Evolutionary conservation across 1,140 invertebrate genomes (phyloP).

Genomic region (Cydia amplana): DNA sequence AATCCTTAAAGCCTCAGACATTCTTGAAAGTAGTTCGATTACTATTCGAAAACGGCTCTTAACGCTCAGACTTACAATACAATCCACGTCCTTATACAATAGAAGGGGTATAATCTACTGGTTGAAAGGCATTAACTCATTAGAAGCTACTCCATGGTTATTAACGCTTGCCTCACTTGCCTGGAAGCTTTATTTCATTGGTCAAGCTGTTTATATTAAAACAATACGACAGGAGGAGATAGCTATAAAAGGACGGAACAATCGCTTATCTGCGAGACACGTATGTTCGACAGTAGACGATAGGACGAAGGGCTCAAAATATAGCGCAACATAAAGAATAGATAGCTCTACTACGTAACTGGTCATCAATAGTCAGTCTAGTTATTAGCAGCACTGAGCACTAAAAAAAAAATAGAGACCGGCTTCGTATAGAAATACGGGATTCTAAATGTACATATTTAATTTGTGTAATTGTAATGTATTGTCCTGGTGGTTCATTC

Average conservation of each 20-base stretch:
- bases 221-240: neutral
- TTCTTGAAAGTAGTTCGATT: neutral
- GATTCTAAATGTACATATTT: too few relatives aligned
- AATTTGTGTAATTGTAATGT: too few relatives aligned
- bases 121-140: slow-evolving; percentile 12
- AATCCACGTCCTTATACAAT: neutral
- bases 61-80: neutral
- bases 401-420: too few relatives aligned
- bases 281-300: neutral
- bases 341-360: too few relatives aligned
- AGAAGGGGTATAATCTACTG: neutral
- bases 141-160: neutral
- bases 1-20: slow-evolving; percentile 27
- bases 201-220: neutral
- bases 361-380: too few relatives aligned
- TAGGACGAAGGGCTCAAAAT: too few relatives aligned
- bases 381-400: too few relatives aligned
- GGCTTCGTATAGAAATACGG: too few relatives aligned
- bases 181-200: slow-evolving; percentile 1
- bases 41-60: neutral
- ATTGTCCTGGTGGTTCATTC: too few relatives aligned
- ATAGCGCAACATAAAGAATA: too few relatives aligned
- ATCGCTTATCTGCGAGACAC: neutral
- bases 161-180: slow-evolving; percentile 6
- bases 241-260: neutral